Evolutionary conservation across 2,888 invertebrate species (phyloP), one percentile per base, ranked within the genome.

Genomic region (Euplexia lucipara): DNA sequence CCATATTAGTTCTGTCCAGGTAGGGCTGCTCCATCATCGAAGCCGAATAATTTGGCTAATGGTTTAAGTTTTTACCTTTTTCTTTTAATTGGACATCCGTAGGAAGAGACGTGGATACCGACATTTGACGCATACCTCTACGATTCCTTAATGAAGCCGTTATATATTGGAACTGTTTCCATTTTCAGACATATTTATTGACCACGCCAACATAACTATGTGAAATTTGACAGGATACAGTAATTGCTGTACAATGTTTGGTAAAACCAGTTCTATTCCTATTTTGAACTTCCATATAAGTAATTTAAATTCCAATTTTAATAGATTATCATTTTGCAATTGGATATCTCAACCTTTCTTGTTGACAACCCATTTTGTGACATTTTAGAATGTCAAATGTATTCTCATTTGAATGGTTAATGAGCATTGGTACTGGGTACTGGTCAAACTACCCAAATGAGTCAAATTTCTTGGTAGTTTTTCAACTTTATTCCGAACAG

Each of bases 371-470:
- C 57, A 48, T 58, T 76, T 66, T 67, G 45, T 57, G 60, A 44
- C 49, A 60, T 75, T 70, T 39, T 8, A 4, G 51, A 64, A 70
- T 61, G 63, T 61, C 60, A 74, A 42, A 9, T 54, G 35, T 51
- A 35, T 16, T n/a, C 39, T 30, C 7, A 14, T 22, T 51, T 37
- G n/a, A 16, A 37, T 57, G 20, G 20, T 8, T 30, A 35, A 51
- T 65, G 57, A 52, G 8, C 47, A 60, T 44, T 34, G 1, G 22
- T 51, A 30, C n/a, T n/a, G n/a, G n/a, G n/a, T n/a, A n/a, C n/a
- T n/a, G n/a, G n/a, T n/a, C n/a, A n/a, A n/a, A n/a, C n/a, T n/a
- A n/a, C n/a, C n/a, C n/a, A n/a, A n/a, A n/a, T n/a, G n/a, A n/a
- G n/a, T n/a, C n/a, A n/a, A n/a, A n/a, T n/a, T n/a, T n/a, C n/a